Percentiles rank a stretch among this genome's conserved stretches.
Conservation (phyloP, 2,888 invertebrate species). For the Ametastegia equiseti region DNA sequence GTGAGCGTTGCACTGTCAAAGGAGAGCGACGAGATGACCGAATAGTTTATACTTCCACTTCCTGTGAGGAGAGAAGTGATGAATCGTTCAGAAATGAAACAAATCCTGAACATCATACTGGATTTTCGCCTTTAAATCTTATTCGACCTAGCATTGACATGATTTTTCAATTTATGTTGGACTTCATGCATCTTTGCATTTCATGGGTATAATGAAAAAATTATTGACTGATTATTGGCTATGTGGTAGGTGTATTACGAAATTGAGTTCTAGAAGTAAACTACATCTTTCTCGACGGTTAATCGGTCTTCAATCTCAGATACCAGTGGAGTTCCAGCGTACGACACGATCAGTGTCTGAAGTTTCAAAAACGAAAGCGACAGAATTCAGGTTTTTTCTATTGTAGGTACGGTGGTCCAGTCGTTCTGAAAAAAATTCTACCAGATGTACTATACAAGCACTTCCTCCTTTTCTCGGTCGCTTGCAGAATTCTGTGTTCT, state of each 20-base stretch:
- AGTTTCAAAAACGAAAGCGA: slow-evolving; percentile 58
- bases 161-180: slow-evolving; percentile 2
- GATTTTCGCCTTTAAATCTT: neutral
- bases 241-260: neutral
- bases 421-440: slow-evolving; percentile 56
- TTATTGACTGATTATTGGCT: slow-evolving; percentile 45
- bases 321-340: slow-evolving; percentile 59
- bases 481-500: slow-evolving; percentile 54
- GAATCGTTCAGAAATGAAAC: slow-evolving; percentile 38
- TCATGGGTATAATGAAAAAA: slow-evolving; percentile 25
- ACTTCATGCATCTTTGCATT: slow-evolving; percentile 42
- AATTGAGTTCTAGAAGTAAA: slow-evolving; percentile 22
- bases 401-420: slow-evolving; percentile 60
- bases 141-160: slow-evolving; percentile 20
- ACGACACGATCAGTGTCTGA: slow-evolving; percentile 52
- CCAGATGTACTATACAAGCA: slow-evolving; percentile 54
- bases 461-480: slow-evolving; percentile 57
- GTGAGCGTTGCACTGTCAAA: slow-evolving; percentile 40
- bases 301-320: slow-evolving; percentile 43
- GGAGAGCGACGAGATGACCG: slow-evolving; percentile 13
- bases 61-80: neutral
- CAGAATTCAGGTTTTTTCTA: slow-evolving; percentile 57
- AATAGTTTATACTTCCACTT: slow-evolving; percentile 18
- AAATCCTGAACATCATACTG: slow-evolving; percentile 32
- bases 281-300: slow-evolving; percentile 44